Conservation (phyloP, 2,113 vertebrate genomes). For the Microcebus lehilahytsara region DNA sequence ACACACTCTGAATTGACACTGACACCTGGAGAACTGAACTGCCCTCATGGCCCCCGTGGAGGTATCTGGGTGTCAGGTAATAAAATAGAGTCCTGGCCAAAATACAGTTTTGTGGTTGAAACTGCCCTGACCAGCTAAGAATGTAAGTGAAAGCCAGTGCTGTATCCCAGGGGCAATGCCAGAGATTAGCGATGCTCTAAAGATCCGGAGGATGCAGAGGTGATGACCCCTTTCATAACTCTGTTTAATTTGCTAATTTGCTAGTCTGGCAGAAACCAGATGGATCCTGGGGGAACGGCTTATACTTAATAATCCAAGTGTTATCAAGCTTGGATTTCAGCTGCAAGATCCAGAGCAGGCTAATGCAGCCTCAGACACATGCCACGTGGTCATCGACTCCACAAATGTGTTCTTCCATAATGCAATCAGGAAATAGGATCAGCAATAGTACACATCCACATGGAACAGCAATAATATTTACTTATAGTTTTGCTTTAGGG, state of each 20-base stretch:
- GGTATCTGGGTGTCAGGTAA: not conserved
- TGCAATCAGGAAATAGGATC: not conserved
- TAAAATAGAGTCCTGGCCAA: not conserved
- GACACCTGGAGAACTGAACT: not conserved
- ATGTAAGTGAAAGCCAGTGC: not conserved
- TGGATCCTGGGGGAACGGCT: not conserved
- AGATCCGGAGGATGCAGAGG: not conserved
- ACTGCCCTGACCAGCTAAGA: not conserved
- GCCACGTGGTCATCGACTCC: not conserved
- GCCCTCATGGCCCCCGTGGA: not conserved
- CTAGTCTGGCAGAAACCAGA: not conserved
- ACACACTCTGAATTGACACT: accelerated
- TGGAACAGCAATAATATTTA: not conserved
- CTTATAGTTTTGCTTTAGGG: not conserved
- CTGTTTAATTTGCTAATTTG: slow-evolving; percentile 1
- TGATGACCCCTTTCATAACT: not conserved
- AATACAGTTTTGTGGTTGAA: not conserved
- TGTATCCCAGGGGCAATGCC: not conserved
- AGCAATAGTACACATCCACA: not conserved
- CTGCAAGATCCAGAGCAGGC: not conserved
- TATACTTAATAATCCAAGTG: not conserved
- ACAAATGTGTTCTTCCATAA: not conserved
- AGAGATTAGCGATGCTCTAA: not conserved
- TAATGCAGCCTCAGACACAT: not conserved
- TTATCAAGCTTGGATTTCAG: not conserved